phyloP scores from a whole-genome alignment of 2,797 vertebrate species.

The Cynodonichthys magdalenae region DNA sequence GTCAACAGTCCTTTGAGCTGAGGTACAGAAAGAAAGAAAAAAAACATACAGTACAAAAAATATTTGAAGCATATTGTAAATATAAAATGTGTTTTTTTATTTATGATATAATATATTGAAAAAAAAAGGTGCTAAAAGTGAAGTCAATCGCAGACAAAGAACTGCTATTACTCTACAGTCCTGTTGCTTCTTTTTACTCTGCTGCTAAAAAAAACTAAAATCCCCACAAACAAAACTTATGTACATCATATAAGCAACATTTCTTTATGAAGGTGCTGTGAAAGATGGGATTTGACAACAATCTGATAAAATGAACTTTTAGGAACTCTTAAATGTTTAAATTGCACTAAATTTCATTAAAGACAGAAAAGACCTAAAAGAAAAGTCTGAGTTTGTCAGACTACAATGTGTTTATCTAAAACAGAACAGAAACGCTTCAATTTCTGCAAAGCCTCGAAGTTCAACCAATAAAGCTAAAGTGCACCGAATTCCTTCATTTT shows the following conservation, averaged over 20 bases:
- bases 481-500: conserved; percentile 5
- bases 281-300: background rate
- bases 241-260: background rate
- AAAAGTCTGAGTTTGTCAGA: background rate
- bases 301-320: background rate
- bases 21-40: conserved; percentile 32
- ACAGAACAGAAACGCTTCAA: conserved; percentile 4
- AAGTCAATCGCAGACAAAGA: conserved; percentile 18
- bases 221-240: background rate
- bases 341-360: conserved; percentile 1
- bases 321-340: background rate
- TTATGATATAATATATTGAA: conserved; percentile 30
- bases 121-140: conserved; percentile 15
- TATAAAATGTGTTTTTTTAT: conserved; percentile 31
- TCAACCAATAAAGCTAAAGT: background rate
- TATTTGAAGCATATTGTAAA: conserved; percentile 28
- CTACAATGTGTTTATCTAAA: background rate
- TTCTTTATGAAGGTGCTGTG: background rate
- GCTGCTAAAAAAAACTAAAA: conserved; percentile 7
- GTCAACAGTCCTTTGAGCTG: conserved; percentile 30
- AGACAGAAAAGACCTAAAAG: background rate
- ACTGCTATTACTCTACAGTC: conserved; percentile 41
- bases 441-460: background rate
- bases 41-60: conserved; percentile 52
- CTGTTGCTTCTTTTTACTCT: no score